phyloP scores from a whole-genome alignment of 2,113 vertebrate species.

The Orcinus orca region DNA sequence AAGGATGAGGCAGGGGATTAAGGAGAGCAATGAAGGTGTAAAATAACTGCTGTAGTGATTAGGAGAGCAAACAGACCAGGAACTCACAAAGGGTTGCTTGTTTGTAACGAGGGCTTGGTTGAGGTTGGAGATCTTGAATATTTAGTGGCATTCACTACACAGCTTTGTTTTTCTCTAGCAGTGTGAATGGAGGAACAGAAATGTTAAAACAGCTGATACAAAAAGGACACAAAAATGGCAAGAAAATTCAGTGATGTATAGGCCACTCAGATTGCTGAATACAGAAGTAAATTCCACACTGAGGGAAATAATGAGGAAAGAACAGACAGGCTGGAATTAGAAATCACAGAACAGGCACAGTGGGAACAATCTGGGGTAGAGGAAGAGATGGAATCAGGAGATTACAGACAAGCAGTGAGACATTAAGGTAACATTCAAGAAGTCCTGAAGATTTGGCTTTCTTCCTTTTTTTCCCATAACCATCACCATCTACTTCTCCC shows the following conservation, averaged over 20 bases:
- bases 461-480: neutral
- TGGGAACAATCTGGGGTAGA: neutral
- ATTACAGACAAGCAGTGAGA: neutral
- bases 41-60: neutral
- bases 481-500: neutral
- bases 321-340: neutral
- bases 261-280: neutral
- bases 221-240: neutral
- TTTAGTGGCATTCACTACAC: neutral
- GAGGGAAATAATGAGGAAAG: neutral
- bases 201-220: neutral
- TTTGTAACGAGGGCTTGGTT: neutral
- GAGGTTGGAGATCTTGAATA: neutral
- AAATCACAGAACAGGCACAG: neutral
- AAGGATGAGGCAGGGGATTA: neutral
- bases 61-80: neutral
- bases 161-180: slow-evolving; percentile 1
- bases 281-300: neutral
- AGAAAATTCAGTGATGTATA: neutral
- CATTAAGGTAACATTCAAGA: neutral
- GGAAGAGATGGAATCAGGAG: neutral
- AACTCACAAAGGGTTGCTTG: neutral
- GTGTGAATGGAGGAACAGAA: neutral
- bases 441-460: neutral
- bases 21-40: neutral